Conservation (phyloP, 2,888 invertebrate genomes). For the Plagodis pulveraria region DNA sequence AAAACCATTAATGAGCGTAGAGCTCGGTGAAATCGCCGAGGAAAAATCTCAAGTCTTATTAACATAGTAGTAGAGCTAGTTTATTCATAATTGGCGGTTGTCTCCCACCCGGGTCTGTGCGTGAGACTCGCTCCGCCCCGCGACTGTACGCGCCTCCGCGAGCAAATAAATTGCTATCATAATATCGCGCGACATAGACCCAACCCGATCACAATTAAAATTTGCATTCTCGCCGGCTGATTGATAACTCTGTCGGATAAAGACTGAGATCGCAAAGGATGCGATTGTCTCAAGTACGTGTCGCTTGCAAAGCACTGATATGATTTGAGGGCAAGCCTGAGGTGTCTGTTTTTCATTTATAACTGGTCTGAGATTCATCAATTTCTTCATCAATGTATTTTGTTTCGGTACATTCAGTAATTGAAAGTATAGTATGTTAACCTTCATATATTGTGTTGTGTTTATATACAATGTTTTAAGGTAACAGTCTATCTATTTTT, state of each 20-base stretch:
- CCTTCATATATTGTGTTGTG: too few relatives aligned
- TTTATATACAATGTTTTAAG: too few relatives aligned
- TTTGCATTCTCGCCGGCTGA: slow-evolving; percentile 78
- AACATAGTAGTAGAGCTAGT: slow-evolving; percentile 81
- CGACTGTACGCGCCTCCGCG: slow-evolving; percentile 50
- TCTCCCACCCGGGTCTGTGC: slow-evolving; percentile 64
- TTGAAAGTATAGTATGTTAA: too few relatives aligned
- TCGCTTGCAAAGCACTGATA: too few relatives aligned
- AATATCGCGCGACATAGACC: slow-evolving; percentile 68
- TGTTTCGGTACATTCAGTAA: too few relatives aligned
- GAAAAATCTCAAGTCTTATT: slow-evolving; percentile 81
- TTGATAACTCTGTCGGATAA: slow-evolving; percentile 77
- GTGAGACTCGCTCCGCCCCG: slow-evolving; percentile 60
- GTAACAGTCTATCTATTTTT: too few relatives aligned
- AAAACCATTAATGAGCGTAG: slow-evolving; percentile 77
- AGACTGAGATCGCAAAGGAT: slow-evolving; percentile 53
- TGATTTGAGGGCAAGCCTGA: too few relatives aligned
- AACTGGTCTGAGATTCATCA: too few relatives aligned
- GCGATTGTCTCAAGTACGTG: background rate
- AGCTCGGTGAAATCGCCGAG: slow-evolving; percentile 75
- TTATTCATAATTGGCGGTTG: slow-evolving; percentile 81
- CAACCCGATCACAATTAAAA: slow-evolving; percentile 73
- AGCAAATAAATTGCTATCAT: slow-evolving; percentile 72
- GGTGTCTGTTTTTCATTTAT: too few relatives aligned
- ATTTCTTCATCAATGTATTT: too few relatives aligned